A percentile compares a stretch with the other conserved stretches of the same genome.
These are phyloP conservation scores for Oncorhynchus clarkii DNA, from an alignment of 2,113 vertebrate species.

Conservation along the genomic window DNA sequence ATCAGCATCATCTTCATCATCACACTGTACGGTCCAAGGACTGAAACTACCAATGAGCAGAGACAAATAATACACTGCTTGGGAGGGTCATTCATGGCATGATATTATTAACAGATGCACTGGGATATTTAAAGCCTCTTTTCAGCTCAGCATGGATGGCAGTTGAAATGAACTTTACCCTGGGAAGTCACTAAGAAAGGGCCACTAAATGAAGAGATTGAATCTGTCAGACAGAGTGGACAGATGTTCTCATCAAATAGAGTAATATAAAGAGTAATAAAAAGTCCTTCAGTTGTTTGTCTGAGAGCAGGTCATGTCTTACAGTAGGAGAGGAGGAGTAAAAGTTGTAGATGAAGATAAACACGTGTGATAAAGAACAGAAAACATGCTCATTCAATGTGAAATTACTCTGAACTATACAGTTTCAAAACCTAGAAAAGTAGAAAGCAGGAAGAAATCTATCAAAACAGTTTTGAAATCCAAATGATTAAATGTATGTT, in stretches of 20 bases:
- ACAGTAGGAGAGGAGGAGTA: background rate
- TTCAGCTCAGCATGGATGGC: constrained; percentile 42
- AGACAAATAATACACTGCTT: constrained; percentile 24
- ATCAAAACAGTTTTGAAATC: background rate
- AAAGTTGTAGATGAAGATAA: background rate
- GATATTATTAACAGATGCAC: constrained; percentile 46
- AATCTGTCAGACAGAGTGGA: too few relatives aligned
- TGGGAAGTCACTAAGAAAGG: constrained; percentile 13
- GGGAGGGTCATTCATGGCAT: constrained; percentile 30
- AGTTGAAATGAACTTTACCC: constrained; percentile 38
- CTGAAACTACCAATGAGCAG: constrained; percentile 46
- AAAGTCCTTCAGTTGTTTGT: constrained; percentile 48
- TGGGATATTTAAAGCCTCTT: constrained; percentile 55
- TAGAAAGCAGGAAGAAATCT: background rate
- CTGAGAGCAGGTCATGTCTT: constrained; percentile 20
- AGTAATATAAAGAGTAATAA: background rate
- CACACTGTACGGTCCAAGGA: constrained; percentile 16
- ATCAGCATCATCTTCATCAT: constrained; percentile 12
- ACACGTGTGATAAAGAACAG: background rate
- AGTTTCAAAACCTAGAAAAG: background rate
- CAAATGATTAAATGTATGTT: background rate
- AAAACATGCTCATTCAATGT: background rate
- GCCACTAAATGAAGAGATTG: constrained; percentile 15
- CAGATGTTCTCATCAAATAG: constrained; percentile 2
- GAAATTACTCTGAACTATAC: background rate